A percentile compares a stretch with the other conserved stretches of the same genome.
Evolutionary conservation across 2,797 vertebrate genomes (phyloP).

Genomic region (Hephaestus fuliginosus): DNA sequence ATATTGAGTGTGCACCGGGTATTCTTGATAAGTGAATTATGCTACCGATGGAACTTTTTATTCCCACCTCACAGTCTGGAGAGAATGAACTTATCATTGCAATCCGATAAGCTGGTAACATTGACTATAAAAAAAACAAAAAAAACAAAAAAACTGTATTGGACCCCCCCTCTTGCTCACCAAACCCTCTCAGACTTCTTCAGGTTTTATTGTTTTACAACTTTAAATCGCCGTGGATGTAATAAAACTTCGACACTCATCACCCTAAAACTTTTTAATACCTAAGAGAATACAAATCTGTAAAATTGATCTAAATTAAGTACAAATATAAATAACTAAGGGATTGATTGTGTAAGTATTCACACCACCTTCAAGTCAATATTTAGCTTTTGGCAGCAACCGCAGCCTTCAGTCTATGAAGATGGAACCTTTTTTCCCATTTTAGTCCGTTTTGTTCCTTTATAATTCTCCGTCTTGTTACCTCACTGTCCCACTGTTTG

Average conservation of each 20-base stretch:
- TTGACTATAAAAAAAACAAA: background rate
- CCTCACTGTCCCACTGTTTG: background rate
- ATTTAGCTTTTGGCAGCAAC: conserved; percentile 2
- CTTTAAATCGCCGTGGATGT: conserved; percentile 22
- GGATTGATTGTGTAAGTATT: background rate
- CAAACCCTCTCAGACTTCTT: background rate
- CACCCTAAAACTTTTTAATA: conserved; percentile 22
- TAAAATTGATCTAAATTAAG: conserved; percentile 4
- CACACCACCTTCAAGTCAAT: background rate
- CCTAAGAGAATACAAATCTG: background rate
- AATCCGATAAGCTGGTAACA: conserved; percentile 42
- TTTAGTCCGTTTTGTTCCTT: background rate
- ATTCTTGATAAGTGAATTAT: conserved; percentile 74
- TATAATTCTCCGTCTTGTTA: background rate
- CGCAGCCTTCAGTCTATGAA: background rate
- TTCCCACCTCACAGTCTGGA: conserved; percentile 44
- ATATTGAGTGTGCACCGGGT: conserved; percentile 61
- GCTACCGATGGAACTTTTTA: conserved; percentile 66
- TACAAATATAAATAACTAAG: conserved; percentile 1
- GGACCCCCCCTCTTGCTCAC: background rate
- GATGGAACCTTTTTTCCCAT: background rate
- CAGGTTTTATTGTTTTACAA: conserved; percentile 21
- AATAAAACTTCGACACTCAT: conserved; percentile 12
- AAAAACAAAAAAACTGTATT: background rate
- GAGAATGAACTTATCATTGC: conserved; percentile 40